Percentiles rank a stretch among this genome's conserved stretches.
phyloP scores from a whole-genome alignment of 1,140 invertebrate species.

The Euglossa dilemma region DNA sequence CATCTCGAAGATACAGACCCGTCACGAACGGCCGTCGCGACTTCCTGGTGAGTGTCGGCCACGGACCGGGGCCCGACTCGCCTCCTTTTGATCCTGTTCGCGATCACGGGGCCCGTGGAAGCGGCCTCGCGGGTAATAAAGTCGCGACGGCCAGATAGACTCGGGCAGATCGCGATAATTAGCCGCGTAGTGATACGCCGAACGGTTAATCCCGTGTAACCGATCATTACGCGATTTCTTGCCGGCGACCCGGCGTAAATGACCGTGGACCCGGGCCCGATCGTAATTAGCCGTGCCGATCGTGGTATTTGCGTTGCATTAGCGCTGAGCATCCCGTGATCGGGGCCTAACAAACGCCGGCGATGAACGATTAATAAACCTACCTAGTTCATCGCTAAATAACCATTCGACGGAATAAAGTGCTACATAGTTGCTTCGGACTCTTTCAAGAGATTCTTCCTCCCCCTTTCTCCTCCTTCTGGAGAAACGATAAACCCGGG shows the following conservation, averaged over 20 bases:
- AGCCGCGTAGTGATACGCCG: constrained; percentile 5
- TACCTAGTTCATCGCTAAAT: neutral
- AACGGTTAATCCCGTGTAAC: neutral
- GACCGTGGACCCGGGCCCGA: neutral
- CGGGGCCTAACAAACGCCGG: neutral
- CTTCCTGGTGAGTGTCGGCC: constrained; percentile 57
- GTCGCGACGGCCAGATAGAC: neutral
- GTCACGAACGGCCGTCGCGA: constrained; percentile 14
- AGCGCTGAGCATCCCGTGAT: constrained; percentile 21
- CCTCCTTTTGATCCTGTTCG: neutral
- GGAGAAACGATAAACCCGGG: too few species aligned
- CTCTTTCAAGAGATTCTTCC: neutral
- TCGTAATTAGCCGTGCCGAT: constrained; percentile 14
- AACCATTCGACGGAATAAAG: neutral
- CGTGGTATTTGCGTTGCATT: constrained; percentile 23
- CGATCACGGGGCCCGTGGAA: neutral
- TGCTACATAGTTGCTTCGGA: neutral
- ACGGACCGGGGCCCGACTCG: neutral
- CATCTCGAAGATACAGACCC: neutral
- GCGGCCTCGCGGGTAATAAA: neutral
- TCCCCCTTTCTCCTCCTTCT: too few species aligned
- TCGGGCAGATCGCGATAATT: constrained; percentile 2
- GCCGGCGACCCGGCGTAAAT: neutral
- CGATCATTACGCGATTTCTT: constrained; percentile 24
- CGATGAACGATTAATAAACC: constrained; percentile 11